Base-by-base conservation (phyloP, 2,113 vertebrate genomes). In the Chrysochloris asiatica region DNA sequence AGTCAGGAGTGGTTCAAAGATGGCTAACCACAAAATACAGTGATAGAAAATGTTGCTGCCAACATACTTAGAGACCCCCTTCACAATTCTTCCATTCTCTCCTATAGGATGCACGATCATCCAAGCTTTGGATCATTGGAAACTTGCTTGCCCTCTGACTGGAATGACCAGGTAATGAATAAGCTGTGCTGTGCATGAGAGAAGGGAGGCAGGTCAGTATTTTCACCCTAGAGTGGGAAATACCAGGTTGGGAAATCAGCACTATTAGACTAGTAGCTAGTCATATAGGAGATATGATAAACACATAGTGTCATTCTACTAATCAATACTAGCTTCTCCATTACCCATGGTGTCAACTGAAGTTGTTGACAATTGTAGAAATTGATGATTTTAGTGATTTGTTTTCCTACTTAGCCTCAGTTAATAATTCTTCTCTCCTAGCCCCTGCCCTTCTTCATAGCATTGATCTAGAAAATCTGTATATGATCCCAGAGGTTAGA, bases 121-220 rank as follows among this genome's bases (percentile, higher is more conserved):
- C 67, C 83, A 92, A 65, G 36, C 5, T 12, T 85, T 69, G 83
- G 83, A 45, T 90, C 84, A 24, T n/a, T 86, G 33, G 81, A 6
- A 65, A 21, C 71, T 36, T 98, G 97, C 48, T 54, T 86, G 71
- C 67, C 1, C 2, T 98, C 84, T 4, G 61, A 75, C 77, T 86
- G 47, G 9, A 24, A 78, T 0, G 7, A 30, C 10, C 92, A 97
- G 97, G 97, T 97, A 97, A 97, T 38, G 75, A 97, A 97, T 38
- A 79, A 38, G 16, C 8, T 8, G 24, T 2, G 5, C 47, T 11
- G 21, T 10, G 43, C 7, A 22, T 13, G 36, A 28, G 36, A 6
- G 5, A 9, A 9, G 28, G 91, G 5, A 36, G 17, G 19, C 61
- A 4, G 56, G 12, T 26, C 80, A 50, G 28, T 67, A 11, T 88